A percentile compares a stretch with the other conserved stretches of the same genome.
These are phyloP conservation scores for Lagopus muta DNA, from an alignment of 2,113 vertebrate species.

Conservation along the genomic window DNA sequence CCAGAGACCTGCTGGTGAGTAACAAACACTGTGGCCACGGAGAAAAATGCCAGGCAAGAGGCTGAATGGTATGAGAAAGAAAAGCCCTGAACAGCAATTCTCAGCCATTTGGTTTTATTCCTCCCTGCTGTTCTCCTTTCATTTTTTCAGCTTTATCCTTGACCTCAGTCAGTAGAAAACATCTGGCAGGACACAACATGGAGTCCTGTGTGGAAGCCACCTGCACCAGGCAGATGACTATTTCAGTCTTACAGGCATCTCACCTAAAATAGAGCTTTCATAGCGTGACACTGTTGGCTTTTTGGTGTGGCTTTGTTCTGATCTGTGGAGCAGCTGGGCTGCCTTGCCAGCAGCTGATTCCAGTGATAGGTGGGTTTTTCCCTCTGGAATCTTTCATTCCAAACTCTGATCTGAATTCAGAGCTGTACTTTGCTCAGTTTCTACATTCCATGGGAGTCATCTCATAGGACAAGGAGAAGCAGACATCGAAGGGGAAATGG, in stretches of 20 bases:
- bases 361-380: not conserved
- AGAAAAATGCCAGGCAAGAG: not conserved
- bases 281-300: not conserved
- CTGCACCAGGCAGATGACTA: not conserved
- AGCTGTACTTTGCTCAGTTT: not conserved
- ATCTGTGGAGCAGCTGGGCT: not conserved
- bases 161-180: not conserved
- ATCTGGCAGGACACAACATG: fast-evolving
- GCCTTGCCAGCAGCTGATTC: not conserved
- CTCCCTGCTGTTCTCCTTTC: fast-evolving
- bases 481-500: not conserved
- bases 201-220: not conserved
- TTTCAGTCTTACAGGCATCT: not conserved
- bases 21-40: not conserved
- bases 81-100: not conserved
- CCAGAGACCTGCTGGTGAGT: too few relatives aligned
- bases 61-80: not conserved
- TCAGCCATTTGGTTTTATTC: not conserved
- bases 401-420: not conserved
- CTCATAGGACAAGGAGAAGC: not conserved
- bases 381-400: not conserved
- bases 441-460: not conserved
- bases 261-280: not conserved
- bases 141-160: not conserved
- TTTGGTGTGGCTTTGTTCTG: fast-evolving